phyloP scores from a whole-genome alignment of 2,888 invertebrate species.

The Altica lythri region DNA sequence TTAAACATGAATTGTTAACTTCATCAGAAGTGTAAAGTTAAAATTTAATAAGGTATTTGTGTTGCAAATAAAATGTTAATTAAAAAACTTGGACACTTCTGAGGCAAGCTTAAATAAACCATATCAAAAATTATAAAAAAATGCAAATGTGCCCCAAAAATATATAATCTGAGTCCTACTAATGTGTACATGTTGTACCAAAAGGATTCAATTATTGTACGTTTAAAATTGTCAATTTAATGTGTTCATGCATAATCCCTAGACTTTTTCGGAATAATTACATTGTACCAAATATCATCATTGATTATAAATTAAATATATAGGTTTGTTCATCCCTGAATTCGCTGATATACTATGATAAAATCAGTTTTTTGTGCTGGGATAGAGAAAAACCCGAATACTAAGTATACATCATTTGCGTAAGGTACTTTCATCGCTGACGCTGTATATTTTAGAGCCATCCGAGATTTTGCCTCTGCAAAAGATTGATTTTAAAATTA shows the following conservation, averaged over 20 bases:
- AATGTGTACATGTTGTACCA: neutral
- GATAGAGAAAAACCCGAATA: neutral
- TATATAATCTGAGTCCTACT: slow-evolving; percentile 2
- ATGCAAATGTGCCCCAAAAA: slow-evolving; percentile 1
- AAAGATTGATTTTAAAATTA: no score
- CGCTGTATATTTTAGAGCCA: no score
- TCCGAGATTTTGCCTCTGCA: no score
- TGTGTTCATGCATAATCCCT: slow-evolving; percentile 50
- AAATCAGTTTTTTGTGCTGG: neutral
- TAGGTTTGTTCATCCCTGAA: no score
- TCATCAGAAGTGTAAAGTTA: neutral
- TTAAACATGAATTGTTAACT: neutral
- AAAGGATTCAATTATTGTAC: slow-evolving; percentile 10
- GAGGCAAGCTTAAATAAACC: slow-evolving; percentile 1
- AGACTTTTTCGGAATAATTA: slow-evolving; percentile 15
- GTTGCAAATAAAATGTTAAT: no score
- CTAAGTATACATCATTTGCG: no score
- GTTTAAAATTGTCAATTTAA: slow-evolving; percentile 52
- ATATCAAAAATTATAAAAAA: slow-evolving; percentile 4
- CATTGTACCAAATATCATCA: no score
- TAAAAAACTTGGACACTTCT: no score
- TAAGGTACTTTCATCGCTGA: no score
- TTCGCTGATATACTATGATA: no score
- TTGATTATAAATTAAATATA: no score
- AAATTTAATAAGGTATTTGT: no score